Evolutionary conservation across 2,888 invertebrate genomes (phyloP), one percentile per base, ranked within the genome.

Genomic region (Pterobdella sp.): DNA sequence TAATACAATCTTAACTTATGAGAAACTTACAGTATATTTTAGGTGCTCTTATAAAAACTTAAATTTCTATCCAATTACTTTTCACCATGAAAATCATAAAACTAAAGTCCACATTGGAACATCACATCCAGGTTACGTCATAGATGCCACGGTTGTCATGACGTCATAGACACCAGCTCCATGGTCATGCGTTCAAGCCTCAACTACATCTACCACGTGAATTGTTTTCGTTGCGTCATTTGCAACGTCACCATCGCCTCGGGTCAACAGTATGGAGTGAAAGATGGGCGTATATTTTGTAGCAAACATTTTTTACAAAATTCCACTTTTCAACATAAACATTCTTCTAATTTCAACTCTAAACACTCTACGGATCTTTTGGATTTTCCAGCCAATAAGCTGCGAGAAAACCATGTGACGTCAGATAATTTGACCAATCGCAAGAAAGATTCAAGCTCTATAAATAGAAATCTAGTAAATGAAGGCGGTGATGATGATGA

Each of bases 191-290:
- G 71, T 36, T 60, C 71, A 14, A 63, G 34, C 34, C 29, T 18
- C 10, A 26, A 60, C 26, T 34, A 71, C 37, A 26, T 71, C 26
- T 71, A 60, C 63, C 71, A 71, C 71, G 71, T 71, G 26, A 29
- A 26, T 18, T 71, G 71, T 34, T 71, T 71, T 36, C 29, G n/a
- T n/a, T 71, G 71, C 35, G 71, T 71, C 31, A 56, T 52, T 18
- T 71, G 71, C 26, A 31, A 29, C n/a, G n/a, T 60, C 3, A 52
- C 1, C 35, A 34, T 71, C 32, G n/a, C 71, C 2, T 56, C 71
- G 7, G 71, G 71, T 26, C 60, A 68, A 31, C 60, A 56, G 31
- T 68, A 56, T 36, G 67, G 56, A 34, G 26, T 56, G 29, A 32
- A 32, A 35, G 63, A n/a, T 35, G 73, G 73, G 32, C 4, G 32